phyloP scores from a whole-genome alignment of 2,113 vertebrate genomes.

The Esox niger region DNA sequence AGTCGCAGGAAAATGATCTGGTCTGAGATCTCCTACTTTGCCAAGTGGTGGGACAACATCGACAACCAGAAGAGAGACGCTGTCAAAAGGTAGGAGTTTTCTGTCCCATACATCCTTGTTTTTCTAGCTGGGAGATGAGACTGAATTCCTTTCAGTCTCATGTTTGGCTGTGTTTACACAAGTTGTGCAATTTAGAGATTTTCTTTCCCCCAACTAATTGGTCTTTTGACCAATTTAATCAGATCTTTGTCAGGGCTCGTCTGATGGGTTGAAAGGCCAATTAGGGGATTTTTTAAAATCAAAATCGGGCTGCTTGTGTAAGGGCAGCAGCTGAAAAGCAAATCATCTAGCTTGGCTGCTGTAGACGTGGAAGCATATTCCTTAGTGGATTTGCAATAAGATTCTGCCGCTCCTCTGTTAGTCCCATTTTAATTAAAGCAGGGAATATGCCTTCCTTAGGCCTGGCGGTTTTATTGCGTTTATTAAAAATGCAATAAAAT shows the following conservation, averaged over 20 bases:
- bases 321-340: no score
- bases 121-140: no score
- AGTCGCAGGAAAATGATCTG: slow-evolving; percentile 85
- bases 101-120: background rate
- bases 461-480: background rate
- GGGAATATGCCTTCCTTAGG: background rate
- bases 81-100: slow-evolving; percentile 77
- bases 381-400: background rate
- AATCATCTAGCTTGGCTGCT: background rate
- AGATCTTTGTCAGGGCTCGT: no score
- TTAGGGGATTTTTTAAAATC: no score
- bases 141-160: no score
- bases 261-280: no score
- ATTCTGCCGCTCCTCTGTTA: background rate
- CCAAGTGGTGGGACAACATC: slow-evolving; percentile 89
- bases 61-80: slow-evolving; percentile 82
- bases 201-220: no score
- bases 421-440: slow-evolving; percentile 22
- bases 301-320: no score
- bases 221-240: no score
- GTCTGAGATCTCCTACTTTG: slow-evolving; percentile 90
- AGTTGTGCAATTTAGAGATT: slow-evolving; percentile 1
- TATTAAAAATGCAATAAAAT: background rate
- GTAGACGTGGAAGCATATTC: background rate
- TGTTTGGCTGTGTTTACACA: background rate